Evolutionary conservation across 2,113 vertebrate genomes (phyloP).

Genomic region (Melanocharis versteri): DNA sequence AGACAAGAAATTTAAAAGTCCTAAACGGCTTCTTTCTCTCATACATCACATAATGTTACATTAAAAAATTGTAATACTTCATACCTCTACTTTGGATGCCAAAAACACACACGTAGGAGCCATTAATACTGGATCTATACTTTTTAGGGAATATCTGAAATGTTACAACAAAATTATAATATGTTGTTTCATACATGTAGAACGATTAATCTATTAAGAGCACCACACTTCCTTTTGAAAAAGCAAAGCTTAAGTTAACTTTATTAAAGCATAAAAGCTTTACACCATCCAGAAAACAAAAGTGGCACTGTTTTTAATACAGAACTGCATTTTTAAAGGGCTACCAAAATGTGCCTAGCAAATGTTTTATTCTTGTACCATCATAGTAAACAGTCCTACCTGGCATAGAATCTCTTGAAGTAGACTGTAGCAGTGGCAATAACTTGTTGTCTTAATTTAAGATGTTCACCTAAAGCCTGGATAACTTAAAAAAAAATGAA

Average conservation of each 20-base stretch:
- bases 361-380: constrained; percentile 41
- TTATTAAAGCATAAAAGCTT: constrained; percentile 54
- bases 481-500: constrained; percentile 83
- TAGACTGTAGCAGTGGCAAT: constrained; percentile 99
- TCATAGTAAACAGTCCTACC: constrained; percentile 77
- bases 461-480: constrained; percentile 96
- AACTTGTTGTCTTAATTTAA: constrained; percentile 99
- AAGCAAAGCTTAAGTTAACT: constrained; percentile 60
- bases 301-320: constrained; percentile 44
- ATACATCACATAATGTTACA: constrained; percentile 60
- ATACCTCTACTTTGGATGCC: constrained; percentile 99
- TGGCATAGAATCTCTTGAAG: constrained; percentile 99
- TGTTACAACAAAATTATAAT: constrained; percentile 63
- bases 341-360: constrained; percentile 60
- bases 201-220: constrained; percentile 57
- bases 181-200: constrained; percentile 49
- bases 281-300: constrained; percentile 60
- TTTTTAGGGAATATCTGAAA: constrained; percentile 96
- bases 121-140: constrained; percentile 99
- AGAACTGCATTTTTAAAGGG: constrained; percentile 52
- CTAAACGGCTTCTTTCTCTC: constrained; percentile 13
- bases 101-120: constrained; percentile 99
- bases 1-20: constrained; percentile 11
- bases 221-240: constrained; percentile 62
- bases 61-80: constrained; percentile 63